Evolutionary conservation across 2,113 vertebrate species (phyloP).

Genomic region (Spheniscus mendiculus): DNA sequence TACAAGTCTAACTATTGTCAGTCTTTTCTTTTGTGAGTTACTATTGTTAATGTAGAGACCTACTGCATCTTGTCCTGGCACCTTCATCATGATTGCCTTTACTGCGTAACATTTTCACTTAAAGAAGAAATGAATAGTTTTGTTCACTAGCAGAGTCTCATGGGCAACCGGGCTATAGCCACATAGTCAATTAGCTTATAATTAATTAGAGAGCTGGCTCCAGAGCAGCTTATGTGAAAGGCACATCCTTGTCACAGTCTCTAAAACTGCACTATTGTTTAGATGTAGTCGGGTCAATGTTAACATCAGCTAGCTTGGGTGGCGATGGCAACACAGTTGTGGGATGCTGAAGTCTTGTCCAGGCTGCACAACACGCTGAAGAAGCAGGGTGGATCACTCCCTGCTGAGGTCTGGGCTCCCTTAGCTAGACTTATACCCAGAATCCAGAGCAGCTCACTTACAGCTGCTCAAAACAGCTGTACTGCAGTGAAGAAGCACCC

Average conservation of each 20-base stretch:
- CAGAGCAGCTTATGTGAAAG: neutral
- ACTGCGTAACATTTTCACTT: neutral
- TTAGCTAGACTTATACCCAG: neutral
- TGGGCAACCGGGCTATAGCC: neutral
- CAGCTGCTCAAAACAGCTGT: neutral
- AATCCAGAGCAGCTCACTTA: neutral
- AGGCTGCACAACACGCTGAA: fast-evolving
- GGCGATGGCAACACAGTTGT: neutral
- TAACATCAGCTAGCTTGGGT: neutral
- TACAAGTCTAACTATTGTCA: neutral
- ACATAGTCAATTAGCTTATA: neutral
- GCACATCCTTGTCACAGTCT: neutral
- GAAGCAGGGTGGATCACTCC: neutral
- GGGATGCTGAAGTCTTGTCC: neutral
- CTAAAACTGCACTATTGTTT: neutral
- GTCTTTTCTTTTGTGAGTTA: neutral
- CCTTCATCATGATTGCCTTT: neutral
- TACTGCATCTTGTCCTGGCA: neutral
- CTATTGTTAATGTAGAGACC: neutral
- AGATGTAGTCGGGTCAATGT: fast-evolving
- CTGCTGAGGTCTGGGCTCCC: neutral
- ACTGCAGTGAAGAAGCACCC: neutral
- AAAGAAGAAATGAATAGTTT: neutral
- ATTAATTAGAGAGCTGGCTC: neutral
- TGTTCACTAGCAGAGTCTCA: neutral